These are phyloP conservation scores for Danaus plexippus DNA, from an alignment of 1,140 invertebrate genomes.

Conservation along the genomic window DNA sequence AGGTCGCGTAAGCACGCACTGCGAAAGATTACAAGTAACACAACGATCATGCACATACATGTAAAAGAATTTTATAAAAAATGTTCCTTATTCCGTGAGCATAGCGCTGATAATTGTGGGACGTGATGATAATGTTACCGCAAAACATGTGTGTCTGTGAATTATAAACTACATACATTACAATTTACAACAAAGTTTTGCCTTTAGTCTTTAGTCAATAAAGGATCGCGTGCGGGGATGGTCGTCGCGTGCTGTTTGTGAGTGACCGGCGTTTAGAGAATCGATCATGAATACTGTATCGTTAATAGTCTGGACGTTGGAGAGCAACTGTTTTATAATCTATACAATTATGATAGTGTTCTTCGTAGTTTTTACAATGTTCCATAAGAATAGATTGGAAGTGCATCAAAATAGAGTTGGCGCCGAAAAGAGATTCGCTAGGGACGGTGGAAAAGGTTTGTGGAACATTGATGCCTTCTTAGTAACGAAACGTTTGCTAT, in stretches of 20 bases:
- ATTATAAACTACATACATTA: conserved; percentile 15
- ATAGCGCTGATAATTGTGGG: too few species aligned
- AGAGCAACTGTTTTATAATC: conserved; percentile 58
- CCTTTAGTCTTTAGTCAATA: conserved; percentile 10
- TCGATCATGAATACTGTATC: conserved; percentile 52
- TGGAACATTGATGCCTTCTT: conserved; percentile 5
- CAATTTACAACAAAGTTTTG: conserved; percentile 20
- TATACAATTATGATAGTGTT: conserved; percentile 49
- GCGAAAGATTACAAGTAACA: too few species aligned
- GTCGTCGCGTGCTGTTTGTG: neutral
- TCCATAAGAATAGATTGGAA: conserved; percentile 57
- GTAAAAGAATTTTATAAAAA: too few species aligned
- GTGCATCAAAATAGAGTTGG: conserved; percentile 41
- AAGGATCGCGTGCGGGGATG: conserved; percentile 9
- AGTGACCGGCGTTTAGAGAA: too few species aligned
- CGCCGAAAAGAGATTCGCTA: conserved; percentile 33
- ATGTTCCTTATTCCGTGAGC: too few species aligned
- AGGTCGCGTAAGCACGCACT: too few species aligned
- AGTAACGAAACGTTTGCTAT: too few species aligned
- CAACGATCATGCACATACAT: too few species aligned
- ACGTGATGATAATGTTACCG: too few species aligned
- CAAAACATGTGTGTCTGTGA: too few species aligned
- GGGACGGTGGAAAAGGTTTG: conserved; percentile 37
- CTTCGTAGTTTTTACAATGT: conserved; percentile 53
- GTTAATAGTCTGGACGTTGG: conserved; percentile 49